Conservation (phyloP, 2,797 vertebrate species). For the Thaleichthys pacificus region DNA sequence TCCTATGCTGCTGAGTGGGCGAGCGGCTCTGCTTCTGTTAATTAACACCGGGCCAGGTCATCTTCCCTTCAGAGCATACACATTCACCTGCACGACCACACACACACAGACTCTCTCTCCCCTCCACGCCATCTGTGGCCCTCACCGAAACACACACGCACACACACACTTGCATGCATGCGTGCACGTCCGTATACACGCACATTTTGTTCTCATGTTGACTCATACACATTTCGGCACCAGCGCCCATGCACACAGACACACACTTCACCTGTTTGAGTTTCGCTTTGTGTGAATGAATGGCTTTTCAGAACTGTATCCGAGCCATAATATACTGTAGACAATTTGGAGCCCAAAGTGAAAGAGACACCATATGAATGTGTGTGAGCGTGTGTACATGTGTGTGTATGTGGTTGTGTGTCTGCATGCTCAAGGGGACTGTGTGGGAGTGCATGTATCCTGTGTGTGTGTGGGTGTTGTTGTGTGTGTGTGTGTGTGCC, state of each 20-base stretch:
- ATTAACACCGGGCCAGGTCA: too few species aligned
- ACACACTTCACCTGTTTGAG: not conserved
- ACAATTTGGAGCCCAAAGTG: constrained; percentile 31
- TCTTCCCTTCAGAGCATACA: too few species aligned
- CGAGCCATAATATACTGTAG: not conserved
- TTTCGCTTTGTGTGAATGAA: too few species aligned
- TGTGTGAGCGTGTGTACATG: constrained; percentile 36
- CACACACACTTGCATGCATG: too few species aligned
- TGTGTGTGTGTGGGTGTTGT: not conserved
- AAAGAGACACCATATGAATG: constrained; percentile 27
- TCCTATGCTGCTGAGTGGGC: too few species aligned
- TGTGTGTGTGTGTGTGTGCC: not conserved
- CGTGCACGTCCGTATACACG: too few species aligned
- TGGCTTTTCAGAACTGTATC: not conserved
- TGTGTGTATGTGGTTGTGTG: constrained; percentile 31
- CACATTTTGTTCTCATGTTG: too few species aligned
- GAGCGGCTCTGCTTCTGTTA: too few species aligned
- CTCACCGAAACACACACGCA: too few species aligned
- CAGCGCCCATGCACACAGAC: not conserved
- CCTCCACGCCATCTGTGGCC: too few species aligned
- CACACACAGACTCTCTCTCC: too few species aligned
- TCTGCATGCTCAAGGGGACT: not conserved
- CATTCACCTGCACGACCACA: too few species aligned
- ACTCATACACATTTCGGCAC: not conserved
- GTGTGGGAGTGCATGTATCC: constrained; percentile 8